These are phyloP conservation scores for Terebella lapidaria DNA, from an alignment of 2,888 invertebrate species.

Conservation along the genomic window DNA sequence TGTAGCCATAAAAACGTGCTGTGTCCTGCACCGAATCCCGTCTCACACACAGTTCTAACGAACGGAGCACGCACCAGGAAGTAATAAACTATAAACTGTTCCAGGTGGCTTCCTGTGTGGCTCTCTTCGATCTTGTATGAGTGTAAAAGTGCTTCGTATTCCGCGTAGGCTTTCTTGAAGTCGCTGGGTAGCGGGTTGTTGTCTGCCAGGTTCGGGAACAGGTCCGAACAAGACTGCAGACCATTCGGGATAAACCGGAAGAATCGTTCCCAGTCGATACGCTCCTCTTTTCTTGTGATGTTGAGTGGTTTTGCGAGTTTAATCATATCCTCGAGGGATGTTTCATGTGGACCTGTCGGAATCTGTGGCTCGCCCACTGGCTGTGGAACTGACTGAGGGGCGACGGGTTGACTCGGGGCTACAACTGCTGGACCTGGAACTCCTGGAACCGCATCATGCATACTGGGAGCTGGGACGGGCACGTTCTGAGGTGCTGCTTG, in stretches of 20 bases:
- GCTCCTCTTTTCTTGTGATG: background rate
- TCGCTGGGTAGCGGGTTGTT: background rate
- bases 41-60: conserved; percentile 15
- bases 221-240: background rate
- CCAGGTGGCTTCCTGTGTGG: background rate
- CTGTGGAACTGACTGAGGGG: no score
- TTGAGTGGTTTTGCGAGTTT: no score
- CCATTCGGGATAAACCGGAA: background rate
- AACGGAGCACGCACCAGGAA: background rate
- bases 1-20: conserved; percentile 13
- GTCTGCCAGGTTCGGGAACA: background rate
- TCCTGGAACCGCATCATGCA: no score
- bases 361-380: no score
- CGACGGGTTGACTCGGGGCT: no score
- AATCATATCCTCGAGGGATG: no score
- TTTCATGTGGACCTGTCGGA: no score
- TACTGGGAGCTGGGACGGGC: no score
- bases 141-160: background rate
- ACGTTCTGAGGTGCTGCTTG: no score
- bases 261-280: background rate
- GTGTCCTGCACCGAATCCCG: conserved; percentile 17
- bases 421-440: no score
- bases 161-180: background rate
- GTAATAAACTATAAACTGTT: background rate
- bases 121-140: background rate